Conservation (phyloP, 2,797 vertebrate genomes). For the Intellagama lesueurii region DNA sequence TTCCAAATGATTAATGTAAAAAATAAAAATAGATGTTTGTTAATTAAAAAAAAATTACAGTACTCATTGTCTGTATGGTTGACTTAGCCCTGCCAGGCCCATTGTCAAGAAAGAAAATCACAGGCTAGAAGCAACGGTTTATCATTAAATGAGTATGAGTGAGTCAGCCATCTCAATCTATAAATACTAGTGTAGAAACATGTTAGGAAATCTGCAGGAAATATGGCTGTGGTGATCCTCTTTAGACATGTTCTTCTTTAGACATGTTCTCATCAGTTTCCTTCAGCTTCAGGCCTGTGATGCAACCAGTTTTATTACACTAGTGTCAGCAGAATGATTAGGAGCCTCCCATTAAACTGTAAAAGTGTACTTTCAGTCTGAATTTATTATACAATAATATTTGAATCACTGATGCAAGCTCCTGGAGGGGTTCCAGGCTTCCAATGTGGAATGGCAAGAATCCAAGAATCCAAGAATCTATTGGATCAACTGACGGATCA, state of each 20-base stretch:
- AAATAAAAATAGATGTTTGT: too few relatives aligned
- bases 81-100: too few relatives aligned
- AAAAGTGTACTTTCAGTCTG: neutral
- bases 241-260: neutral
- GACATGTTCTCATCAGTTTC: neutral
- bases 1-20: too few relatives aligned
- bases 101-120: neutral
- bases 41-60: too few relatives aligned
- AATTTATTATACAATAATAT: neutral
- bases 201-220: constrained; percentile 42
- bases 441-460: neutral
- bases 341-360: neutral
- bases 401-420: neutral
- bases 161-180: constrained; percentile 24
- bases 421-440: constrained; percentile 5
- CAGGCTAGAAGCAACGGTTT: neutral
- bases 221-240: constrained; percentile 44
- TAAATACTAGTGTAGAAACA: constrained; percentile 15
- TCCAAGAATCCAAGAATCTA: neutral
- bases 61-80: too few relatives aligned
- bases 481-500: neutral
- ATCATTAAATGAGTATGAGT: neutral
- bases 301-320: rapidly evolving
- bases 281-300: neutral
- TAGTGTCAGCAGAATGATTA: neutral